phyloP scores from a whole-genome alignment of 2,113 vertebrate species.

The Heterocephalus glaber region DNA sequence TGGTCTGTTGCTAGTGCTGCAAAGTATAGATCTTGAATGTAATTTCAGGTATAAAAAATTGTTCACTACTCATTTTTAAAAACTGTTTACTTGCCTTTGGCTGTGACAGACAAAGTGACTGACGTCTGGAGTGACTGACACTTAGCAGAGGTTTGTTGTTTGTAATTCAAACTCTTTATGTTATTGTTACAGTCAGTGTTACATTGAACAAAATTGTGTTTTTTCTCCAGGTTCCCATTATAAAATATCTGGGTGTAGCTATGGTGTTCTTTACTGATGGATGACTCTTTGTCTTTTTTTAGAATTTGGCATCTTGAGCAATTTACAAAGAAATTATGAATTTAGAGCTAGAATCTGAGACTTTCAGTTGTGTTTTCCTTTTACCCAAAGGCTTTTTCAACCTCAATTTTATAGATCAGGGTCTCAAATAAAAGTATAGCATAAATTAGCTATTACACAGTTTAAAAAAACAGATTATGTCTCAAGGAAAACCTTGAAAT shows the following conservation, averaged over 20 bases:
- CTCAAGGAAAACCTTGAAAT: background rate
- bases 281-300: background rate
- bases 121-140: background rate
- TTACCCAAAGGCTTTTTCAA: background rate
- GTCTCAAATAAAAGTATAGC: background rate
- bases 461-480: background rate
- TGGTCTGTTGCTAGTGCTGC: background rate
- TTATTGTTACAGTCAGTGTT: slow-evolving; percentile 23
- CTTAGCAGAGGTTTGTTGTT: background rate
- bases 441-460: background rate
- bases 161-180: background rate
- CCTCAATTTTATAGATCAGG: background rate
- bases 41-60: slow-evolving; percentile 13
- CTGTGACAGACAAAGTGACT: slow-evolving; percentile 6
- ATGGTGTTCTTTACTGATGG: background rate
- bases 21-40: background rate
- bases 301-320: background rate
- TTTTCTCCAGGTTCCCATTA: background rate
- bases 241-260: background rate
- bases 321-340: background rate
- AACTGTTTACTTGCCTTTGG: background rate
- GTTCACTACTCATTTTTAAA: background rate
- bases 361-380: background rate
- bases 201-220: background rate
- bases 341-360: background rate